Evolutionary conservation across 2,888 invertebrate species (phyloP), one percentile per base, ranked within the genome.

Genomic region (Hirtodrosophila trivittata): DNA sequence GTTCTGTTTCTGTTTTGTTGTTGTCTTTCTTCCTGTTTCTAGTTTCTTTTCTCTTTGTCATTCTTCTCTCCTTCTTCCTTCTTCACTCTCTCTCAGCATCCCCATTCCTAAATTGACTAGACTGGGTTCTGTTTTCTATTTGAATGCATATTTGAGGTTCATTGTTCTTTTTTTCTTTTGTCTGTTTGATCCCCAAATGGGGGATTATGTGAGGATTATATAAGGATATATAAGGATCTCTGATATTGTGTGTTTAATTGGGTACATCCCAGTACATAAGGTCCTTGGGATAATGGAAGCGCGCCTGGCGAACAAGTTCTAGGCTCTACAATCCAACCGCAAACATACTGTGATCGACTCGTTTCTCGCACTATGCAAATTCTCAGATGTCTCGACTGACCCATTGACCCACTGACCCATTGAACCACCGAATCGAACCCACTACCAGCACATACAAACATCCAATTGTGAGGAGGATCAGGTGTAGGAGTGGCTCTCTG

Each of bases 61-160:
- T 66, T 52, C 41, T 55, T 46, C 39, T 46, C 30, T 42, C 28
- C 35, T 14, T 46, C n/a, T 41, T 65, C 37, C 52, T 67, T 72
- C 47, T 54, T 66, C 62, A 33, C 28, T 42, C 57, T 38, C 49
- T 57, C 54, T 66, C 66, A 59, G 66, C 68, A 55, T 66, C 56
- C 77, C 84, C 77, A 77, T 87, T 77, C 87, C 87, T 86, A 82
- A 77, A 81, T 87, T 89, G 88, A 89, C 88, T 89, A 89, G 88
- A 89, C 87, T 88, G 77, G 78, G 77, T 84, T 84, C 66, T 80
- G 75, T 78, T 72, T 77, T 62, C 58, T 65, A 62, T 65, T 64
- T 84, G 54, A 57, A 66, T 70, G 68, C 63, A 47, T 71, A 55
- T 62, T 81, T 85, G 78, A 81, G 86, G 77, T 81, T 82, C 41